Percentiles rank a stretch among this genome's conserved stretches.
These are phyloP conservation scores for Urocitellus parryii DNA, from an alignment of 2,113 vertebrate species.

Conservation along the genomic window DNA sequence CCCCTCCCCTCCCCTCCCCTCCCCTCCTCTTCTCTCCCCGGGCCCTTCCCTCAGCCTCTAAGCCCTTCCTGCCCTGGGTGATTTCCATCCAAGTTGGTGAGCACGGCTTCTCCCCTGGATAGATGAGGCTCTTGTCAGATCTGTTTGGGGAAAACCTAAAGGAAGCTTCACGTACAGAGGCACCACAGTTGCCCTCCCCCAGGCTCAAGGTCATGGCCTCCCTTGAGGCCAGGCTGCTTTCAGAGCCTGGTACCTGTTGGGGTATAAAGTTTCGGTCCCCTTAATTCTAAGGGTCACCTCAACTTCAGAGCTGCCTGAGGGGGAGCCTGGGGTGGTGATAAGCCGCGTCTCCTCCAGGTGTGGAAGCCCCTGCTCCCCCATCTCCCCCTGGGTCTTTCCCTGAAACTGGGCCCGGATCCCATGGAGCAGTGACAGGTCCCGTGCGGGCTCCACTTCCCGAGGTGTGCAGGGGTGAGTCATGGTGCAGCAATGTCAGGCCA, in stretches of 20 bases:
- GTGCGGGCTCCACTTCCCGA: background rate
- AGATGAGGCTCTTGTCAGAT: background rate
- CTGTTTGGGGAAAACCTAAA: background rate
- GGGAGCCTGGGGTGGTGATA: background rate
- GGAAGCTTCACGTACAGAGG: background rate
- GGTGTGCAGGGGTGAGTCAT: slow-evolving; percentile 11
- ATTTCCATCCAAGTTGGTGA: background rate
- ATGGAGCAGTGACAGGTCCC: background rate
- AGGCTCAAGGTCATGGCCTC: background rate
- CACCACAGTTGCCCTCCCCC: no score
- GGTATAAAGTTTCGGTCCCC: background rate
- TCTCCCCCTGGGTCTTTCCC: background rate
- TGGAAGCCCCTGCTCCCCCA: background rate
- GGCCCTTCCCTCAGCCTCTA: background rate
- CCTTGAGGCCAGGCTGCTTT: background rate
- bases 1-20: rapidly evolving
- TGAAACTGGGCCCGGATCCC: background rate
- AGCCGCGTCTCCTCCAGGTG: background rate
- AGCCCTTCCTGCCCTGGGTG: background rate
- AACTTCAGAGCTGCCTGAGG: background rate
- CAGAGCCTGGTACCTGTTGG: background rate
- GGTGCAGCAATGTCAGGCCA: background rate
- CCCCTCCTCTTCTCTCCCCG: no score
- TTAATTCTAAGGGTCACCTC: background rate
- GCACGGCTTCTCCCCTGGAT: background rate